Evolutionary conservation across 1,140 invertebrate species (phyloP), one percentile per base, ranked within the genome.

Genomic region (Conus ventricosus): DNA sequence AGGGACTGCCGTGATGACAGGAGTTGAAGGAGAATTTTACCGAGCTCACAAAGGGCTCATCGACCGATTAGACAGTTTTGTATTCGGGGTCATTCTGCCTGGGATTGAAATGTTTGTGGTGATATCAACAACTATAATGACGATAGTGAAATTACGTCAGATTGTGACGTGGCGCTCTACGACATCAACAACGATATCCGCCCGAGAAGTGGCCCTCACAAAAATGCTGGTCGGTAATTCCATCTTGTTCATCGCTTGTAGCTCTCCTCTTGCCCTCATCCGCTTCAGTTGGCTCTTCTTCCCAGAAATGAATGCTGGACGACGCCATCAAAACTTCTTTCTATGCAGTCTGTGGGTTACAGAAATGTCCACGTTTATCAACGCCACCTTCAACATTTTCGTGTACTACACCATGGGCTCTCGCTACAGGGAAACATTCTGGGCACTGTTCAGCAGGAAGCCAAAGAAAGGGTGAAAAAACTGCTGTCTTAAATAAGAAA

Each of bases 371-470:
- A 83, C 53, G 20, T 83, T 51, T 23, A n/a, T 83, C 51, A 83
- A 83, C 54, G 81, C 81, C 54, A 55, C 53, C 51, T 55, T 83
- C 54, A 83, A 83, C 54, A 51, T 83, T 23, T 13, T 83, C 51
- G 54, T 83, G 10, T 83, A 83, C 53, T 54, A 55, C n/a, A 20
- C 20, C 81, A 83, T 83, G 81, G 81, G 81, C 13, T 83, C 81
- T n/a, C 51, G 54, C 51, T 83, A 83, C 81, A 53, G 81, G 55
- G 13, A 83, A 13, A 83, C 53, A 8, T 83, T 54, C 13, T n/a
- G 54, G 54, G 81, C 17, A 17, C 81, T 83, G 51, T 55, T 83
- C 53, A 25, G 76, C 25, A 78, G 25, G 17, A 78, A 39, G 8
- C 67, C 17, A 23, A 13, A 71, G 20, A n/a, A 20, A 71, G 67